phyloP scores from a whole-genome alignment of 1,140 invertebrate species.

The Achroia grisella region DNA sequence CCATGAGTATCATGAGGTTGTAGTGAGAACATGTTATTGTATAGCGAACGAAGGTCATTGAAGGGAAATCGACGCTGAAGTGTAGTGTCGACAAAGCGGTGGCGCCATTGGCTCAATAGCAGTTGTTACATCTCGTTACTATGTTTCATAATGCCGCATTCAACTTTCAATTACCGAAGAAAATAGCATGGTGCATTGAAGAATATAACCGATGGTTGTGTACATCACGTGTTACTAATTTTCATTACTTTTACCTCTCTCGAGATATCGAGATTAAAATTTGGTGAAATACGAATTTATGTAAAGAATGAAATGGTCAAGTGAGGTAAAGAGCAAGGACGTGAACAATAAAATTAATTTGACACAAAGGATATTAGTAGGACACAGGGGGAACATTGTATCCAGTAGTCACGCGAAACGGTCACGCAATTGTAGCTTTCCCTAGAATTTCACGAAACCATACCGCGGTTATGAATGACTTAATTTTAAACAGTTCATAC shows the following conservation, averaged over 20 bases:
- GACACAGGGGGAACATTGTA: constrained; percentile 28
- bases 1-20: constrained; percentile 27
- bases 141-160: constrained; percentile 38
- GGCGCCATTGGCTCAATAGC: constrained; percentile 28
- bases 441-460: constrained; percentile 37
- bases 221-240: too few relatives aligned
- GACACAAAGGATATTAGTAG: constrained; percentile 47
- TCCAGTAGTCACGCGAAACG: constrained; percentile 42
- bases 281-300: too few relatives aligned
- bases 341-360: constrained; percentile 29
- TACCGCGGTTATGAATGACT: constrained; percentile 37
- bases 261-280: too few relatives aligned
- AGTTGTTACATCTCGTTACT: constrained; percentile 39
- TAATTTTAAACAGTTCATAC: constrained; percentile 9
- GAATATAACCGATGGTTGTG: not conserved
- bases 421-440: constrained; percentile 55
- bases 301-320: too few relatives aligned
- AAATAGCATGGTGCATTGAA: constrained; percentile 10
- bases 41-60: constrained; percentile 57
- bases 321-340: constrained; percentile 8
- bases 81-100: constrained; percentile 44
- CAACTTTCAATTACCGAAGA: constrained; percentile 27
- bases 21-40: constrained; percentile 46
- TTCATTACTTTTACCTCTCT: too few relatives aligned
- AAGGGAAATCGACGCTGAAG: constrained; percentile 62